Evolutionary conservation across 2,797 vertebrate species (phyloP).

Genomic region (Microhierax caerulescens): DNA sequence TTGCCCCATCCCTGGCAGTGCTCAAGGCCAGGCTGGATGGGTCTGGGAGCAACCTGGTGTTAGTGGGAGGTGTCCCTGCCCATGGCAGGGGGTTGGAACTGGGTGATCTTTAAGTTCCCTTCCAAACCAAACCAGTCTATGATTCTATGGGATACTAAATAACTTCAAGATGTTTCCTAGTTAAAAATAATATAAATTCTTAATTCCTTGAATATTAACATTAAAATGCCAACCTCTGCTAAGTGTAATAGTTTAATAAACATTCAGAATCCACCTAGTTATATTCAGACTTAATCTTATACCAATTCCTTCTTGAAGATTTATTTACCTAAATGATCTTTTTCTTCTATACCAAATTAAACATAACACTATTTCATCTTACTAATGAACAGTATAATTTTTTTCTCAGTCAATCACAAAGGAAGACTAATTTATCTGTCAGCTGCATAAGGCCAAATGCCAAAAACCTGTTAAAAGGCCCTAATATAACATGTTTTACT

Average conservation of each 20-base stretch:
- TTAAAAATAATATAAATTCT: background rate
- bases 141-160: background rate
- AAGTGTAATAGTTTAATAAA: background rate
- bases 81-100: background rate
- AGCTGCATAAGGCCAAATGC: slow-evolving; percentile 62
- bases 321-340: slow-evolving; percentile 25
- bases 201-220: background rate
- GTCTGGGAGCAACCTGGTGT: background rate
- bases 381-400: slow-evolving; percentile 49
- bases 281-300: background rate
- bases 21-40: background rate
- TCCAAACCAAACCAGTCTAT: background rate
- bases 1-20: no score
- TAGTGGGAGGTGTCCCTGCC: background rate
- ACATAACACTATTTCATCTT: slow-evolving; percentile 28
- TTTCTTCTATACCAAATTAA: slow-evolving; percentile 6
- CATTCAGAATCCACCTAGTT: background rate
- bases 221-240: background rate
- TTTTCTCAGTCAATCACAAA: slow-evolving; percentile 65
- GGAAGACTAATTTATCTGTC: slow-evolving; percentile 72
- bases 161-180: background rate
- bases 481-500: slow-evolving; percentile 69
- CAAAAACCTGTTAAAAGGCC: slow-evolving; percentile 74
- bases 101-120: background rate
- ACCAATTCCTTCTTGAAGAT: background rate